Base-by-base conservation (phyloP, 2,113 vertebrate genomes). In the Cariama cristata region DNA sequence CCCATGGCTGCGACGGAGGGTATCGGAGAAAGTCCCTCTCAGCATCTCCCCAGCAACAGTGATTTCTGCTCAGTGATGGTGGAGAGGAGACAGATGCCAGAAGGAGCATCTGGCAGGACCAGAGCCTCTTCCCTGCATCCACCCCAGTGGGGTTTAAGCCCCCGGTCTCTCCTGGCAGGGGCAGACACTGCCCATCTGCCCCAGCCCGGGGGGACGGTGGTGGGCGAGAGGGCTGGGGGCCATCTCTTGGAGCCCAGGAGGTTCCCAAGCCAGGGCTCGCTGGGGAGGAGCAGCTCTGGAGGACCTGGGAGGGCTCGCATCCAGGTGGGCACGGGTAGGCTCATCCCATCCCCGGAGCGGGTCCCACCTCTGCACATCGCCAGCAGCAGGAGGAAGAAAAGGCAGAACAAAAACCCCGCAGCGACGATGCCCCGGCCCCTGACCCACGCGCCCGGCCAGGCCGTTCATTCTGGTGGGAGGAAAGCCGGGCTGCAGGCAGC, bases 391-490 rank as follows among this genome's bases (percentile, higher is more conserved):
- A 52, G 12, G n/a, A 77, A 86, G 74, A 22, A 67, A 28, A 92
- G 20, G 8, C 20, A 6, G 33, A 79, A 11, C 23, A 40, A 75
- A 71, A 66, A 0, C 7, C 42, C 62, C 4, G 4, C 1, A 1
- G 44, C 12, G 6, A 33, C 5, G 24, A 32, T 42, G 47, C 10
- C 47, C 59, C 1, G 2, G 52, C 17, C 11, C 1, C 40, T 12
- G n/a, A 56, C 28, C 49, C 83, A 40, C 1, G 0, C 0, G 1
- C 15, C 50, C 1, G 1, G 35, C 26, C 7, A 2, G 60, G 62
- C 32, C 2, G 4, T n/a, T 73, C 81, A 55, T 79, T 63, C 64
- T 71, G 81, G 40, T 55, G 71, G 38, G 58, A 93, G 91, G 67
- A 79, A 49, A 68, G 44, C 53, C 42, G 1, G 63, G 72, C 75